phyloP scores from a whole-genome alignment of 2,888 invertebrate genomes.

The Tipula unca region DNA sequence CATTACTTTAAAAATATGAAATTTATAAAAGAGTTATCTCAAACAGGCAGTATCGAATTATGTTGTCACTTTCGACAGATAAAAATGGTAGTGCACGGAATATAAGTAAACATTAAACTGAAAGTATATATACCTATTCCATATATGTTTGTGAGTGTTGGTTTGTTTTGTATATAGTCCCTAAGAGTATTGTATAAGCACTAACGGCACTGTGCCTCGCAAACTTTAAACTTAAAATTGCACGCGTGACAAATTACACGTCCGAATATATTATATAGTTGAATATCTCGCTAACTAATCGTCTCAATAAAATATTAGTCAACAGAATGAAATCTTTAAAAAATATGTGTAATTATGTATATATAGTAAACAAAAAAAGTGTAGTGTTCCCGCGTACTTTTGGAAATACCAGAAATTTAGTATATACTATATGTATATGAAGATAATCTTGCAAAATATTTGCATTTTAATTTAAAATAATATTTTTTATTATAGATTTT shows the following conservation, averaged over 20 bases:
- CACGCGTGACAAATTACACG: neutral
- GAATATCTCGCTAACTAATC: neutral
- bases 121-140: too few relatives aligned
- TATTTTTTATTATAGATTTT: neutral
- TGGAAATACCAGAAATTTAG: neutral
- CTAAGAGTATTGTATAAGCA: too few relatives aligned
- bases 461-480: neutral
- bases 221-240: too few relatives aligned
- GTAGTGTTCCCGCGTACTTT: neutral
- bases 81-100: too few relatives aligned
- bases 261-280: neutral
- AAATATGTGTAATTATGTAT: neutral
- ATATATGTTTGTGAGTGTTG: too few relatives aligned
- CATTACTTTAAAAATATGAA: too few relatives aligned
- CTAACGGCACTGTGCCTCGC: too few relatives aligned
- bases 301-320: neutral
- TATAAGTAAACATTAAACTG: too few relatives aligned
- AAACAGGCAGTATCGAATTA: too few relatives aligned
- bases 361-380: neutral
- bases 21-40: too few relatives aligned
- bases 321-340: neutral
- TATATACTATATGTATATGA: neutral
- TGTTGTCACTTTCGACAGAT: too few relatives aligned
- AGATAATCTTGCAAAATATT: neutral
- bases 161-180: too few relatives aligned